These are phyloP conservation scores for Periphyllus acericola DNA, from an alignment of 2,888 invertebrate genomes.

Conservation along the genomic window DNA sequence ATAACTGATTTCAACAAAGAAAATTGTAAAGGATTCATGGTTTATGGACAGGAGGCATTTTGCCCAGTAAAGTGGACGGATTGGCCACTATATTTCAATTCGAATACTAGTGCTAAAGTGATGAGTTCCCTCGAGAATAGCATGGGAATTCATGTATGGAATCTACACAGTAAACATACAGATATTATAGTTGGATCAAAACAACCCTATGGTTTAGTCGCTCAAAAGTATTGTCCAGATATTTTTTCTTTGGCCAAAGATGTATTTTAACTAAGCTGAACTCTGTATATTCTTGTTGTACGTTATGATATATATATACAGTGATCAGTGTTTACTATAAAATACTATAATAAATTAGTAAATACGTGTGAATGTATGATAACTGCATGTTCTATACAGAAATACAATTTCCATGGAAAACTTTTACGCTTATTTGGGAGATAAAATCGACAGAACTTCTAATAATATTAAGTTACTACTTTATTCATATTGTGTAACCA, in stretches of 20 bases:
- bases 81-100: constrained; percentile 74
- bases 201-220: constrained; percentile 70
- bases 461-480: no score
- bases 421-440: no score
- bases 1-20: constrained; percentile 70
- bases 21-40: constrained; percentile 74
- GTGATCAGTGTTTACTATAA: no score
- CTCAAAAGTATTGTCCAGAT: constrained; percentile 70
- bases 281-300: no score
- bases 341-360: no score
- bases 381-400: no score
- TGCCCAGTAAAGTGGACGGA: constrained; percentile 75
- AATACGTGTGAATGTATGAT: no score
- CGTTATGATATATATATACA: no score
- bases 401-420: no score
- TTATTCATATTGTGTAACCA: no score
- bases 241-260: constrained; percentile 66
- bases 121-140: constrained; percentile 68
- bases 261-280: constrained; percentile 52
- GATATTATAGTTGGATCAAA: constrained; percentile 68
- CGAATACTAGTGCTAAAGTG: constrained; percentile 63
- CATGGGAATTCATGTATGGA: constrained; percentile 72
- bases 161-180: constrained; percentile 69
- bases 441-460: no score
- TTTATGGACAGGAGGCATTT: constrained; percentile 74